Base-by-base conservation (phyloP, 2,797 vertebrate genomes). In the Enteromius afrohamiltoni region DNA sequence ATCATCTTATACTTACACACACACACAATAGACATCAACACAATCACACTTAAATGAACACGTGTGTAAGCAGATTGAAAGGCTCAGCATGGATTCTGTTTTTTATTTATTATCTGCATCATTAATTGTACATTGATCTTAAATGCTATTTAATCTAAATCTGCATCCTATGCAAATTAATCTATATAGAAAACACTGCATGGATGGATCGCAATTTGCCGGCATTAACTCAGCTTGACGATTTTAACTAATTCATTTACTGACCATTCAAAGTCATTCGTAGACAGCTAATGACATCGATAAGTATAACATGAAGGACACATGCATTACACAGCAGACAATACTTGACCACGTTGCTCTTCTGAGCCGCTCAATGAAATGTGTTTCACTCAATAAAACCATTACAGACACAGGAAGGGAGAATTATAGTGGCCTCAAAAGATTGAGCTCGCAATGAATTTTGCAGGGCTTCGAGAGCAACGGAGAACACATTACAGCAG, bases 351-450 rank as follows among this genome's bases (percentile, higher is more conserved):
- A 65, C 26, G 3, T 19, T 9, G 34, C 45, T 76, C 75, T 83
- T 76, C 62, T 16, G 62, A 55, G 81, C 4, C 2, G 2, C 73
- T 83, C 64, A 83, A 69, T 83, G 37, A 83, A 75, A 55, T 76
- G 70, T 75, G 81, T 77, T 83, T 69, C 81, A 69, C 64, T 77
- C 81, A 69, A 83, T 83, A 69, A 77, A 77, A 69, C 81, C 73
- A 83, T 77, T 77, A 69, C 37, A 77, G 73, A 77, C 64, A 68
- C 37, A 47, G 73, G 17, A 75, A 60, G 37, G 40, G 26, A 77
- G 60, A 83, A 68, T 68, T 76, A 76, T 55, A 45, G 71, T 31
- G 37, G 49, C 64, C 64, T 77, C 23, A 76, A 68, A 76, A 64
- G 45, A 67, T 58, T 68, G 58, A 4, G 16, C 70, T 26, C 1